Base-by-base conservation (phyloP, 2,113 vertebrate genomes). In the Albula glossodonta region DNA sequence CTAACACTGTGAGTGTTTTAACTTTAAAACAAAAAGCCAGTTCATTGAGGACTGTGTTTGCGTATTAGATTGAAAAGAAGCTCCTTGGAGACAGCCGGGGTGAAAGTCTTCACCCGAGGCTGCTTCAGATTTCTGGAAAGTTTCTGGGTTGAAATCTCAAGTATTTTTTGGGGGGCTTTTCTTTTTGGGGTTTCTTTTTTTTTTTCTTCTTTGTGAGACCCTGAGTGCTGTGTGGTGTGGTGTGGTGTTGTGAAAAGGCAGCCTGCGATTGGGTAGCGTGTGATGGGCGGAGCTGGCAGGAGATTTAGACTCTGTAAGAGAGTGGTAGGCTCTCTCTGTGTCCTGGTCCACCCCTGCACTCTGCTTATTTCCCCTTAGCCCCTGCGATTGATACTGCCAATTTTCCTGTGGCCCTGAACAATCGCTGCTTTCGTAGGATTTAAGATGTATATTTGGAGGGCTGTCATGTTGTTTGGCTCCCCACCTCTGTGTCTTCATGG, bases 241-340 rank as follows among this genome's bases (percentile, higher is more conserved):
- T 74, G 70, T 74, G 70, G 70, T 74, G 70, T 74, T 74, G 70
- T 70, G 63, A 19, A 5, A 22, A 74, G n/a, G 25, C 8, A 2
- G 22, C 17, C 2, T 22, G n/a, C 10, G n/a, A 74, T 74, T 74
- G 70, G 70, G 1, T n/a, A 31, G 70, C 70, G 10, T 74, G n/a
- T 74, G 70, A 8, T n/a, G 70, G 70, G 70, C 70, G 70, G 70
- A 74, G 70, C 31, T 74, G 70, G 70, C 70, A 74, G 70, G 70
- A 74, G 0, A n/a, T 74, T 74, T 31, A 74, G 31, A 74, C 6
- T 22, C 22, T 74, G 22, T 70, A 22, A 70, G 19, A n/a, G 63
- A 70, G 19, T 22, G n/a, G 56, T 60, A 15, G 63, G 22, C 19
- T 70, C 9, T 74, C 70, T 66, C 60, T 66, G 70, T 74, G 70